phyloP scores from a whole-genome alignment of 2,888 invertebrate species.

The Pterostichus niger region DNA sequence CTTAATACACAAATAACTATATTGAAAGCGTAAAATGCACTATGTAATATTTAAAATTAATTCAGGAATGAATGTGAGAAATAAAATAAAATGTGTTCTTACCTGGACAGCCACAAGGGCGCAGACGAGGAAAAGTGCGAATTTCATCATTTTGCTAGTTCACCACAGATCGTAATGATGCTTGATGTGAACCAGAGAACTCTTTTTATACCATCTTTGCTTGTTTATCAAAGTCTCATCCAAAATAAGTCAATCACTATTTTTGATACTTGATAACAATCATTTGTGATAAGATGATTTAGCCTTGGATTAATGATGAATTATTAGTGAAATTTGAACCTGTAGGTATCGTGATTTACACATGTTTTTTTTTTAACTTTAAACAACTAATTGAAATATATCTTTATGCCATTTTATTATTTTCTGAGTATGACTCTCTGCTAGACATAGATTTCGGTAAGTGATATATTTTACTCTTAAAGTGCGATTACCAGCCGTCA shows the following conservation, averaged over 20 bases:
- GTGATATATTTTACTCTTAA: too few species aligned
- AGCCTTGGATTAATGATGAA: too few species aligned
- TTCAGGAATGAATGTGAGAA: background rate
- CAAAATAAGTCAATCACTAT: background rate
- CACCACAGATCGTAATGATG: slow-evolving; percentile 47
- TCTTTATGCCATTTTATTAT: too few species aligned
- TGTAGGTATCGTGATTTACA: too few species aligned
- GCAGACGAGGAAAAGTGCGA: slow-evolving; percentile 50
- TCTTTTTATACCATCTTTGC: slow-evolving; percentile 20
- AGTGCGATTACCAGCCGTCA: too few species aligned
- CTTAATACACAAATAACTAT: too few species aligned
- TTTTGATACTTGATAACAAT: background rate
- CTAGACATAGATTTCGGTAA: too few species aligned
- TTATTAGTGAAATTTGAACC: too few species aligned
- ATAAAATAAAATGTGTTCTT: slow-evolving; percentile 21
- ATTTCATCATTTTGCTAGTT: slow-evolving; percentile 55
- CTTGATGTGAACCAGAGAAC: background rate
- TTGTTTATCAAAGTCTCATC: background rate
- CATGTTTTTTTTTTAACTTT: too few species aligned
- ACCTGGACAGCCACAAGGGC: slow-evolving; percentile 58
- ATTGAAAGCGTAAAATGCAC: background rate
- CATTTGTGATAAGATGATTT: background rate
- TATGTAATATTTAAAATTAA: too few species aligned
- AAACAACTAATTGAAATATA: too few species aligned
- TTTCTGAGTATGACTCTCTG: too few species aligned